Conservation (phyloP, 2,797 vertebrate species). For the Coranthus polyacanthus region DNA sequence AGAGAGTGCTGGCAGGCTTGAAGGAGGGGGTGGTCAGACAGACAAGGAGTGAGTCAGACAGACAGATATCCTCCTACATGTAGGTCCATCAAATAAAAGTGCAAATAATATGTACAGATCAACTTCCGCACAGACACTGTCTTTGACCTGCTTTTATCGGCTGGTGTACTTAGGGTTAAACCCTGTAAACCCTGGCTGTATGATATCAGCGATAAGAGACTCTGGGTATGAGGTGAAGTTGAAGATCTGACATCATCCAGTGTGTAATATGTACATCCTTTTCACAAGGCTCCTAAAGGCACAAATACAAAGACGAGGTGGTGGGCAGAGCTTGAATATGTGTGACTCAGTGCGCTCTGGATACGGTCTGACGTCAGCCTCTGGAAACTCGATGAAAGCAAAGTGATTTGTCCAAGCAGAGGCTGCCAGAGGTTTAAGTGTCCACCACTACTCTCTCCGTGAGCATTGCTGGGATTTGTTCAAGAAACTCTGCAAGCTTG, state of each 20-base stretch:
- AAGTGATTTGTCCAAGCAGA: conserved; percentile 42
- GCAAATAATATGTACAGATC: conserved; percentile 63
- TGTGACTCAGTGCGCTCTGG: conserved; percentile 71
- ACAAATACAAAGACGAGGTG: conserved; percentile 50
- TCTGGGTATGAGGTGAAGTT: conserved; percentile 49
- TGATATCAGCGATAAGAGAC: conserved; percentile 61
- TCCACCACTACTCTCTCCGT: conserved; percentile 6
- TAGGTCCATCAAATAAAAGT: conserved; percentile 66
- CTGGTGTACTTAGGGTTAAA: conserved; percentile 53
- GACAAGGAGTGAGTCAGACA: conserved; percentile 78
- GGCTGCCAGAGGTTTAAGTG: conserved; percentile 38
- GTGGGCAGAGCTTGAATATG: conserved; percentile 53
- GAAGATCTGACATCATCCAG: conserved; percentile 69
- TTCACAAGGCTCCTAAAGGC: conserved; percentile 54
- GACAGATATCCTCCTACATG: conserved; percentile 77
- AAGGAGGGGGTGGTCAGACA: conserved; percentile 81
- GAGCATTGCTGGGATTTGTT: conserved; percentile 14
- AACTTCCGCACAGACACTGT: conserved; percentile 22
- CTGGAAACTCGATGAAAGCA: conserved; percentile 70
- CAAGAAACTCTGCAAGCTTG: conserved; percentile 33
- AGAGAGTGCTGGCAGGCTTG: conserved; percentile 62
- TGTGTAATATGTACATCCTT: conserved; percentile 35
- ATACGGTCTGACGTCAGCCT: conserved; percentile 73
- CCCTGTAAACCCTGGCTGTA: conserved; percentile 28
- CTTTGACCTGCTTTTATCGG: conserved; percentile 37